These are phyloP conservation scores for Caenorhabditis panamensis DNA, from an alignment of 2,888 invertebrate genomes.

Conservation along the genomic window DNA sequence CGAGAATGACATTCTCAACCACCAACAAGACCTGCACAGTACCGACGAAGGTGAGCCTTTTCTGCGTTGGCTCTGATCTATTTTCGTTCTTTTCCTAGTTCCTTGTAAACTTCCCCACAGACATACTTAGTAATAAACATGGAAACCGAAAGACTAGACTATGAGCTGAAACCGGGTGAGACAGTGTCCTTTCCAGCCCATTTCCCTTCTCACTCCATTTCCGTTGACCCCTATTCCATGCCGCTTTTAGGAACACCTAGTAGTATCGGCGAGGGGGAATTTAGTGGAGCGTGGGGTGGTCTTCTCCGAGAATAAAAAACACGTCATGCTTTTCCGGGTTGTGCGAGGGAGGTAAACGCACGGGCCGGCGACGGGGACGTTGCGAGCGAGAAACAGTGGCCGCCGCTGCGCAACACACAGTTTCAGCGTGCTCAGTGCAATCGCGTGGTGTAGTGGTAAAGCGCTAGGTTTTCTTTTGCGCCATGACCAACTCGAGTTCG, in stretches of 20 bases:
- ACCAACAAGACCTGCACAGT: constrained; percentile 53
- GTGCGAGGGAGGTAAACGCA: constrained; percentile 41
- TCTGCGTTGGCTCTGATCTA: too few species aligned
- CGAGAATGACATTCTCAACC: constrained; percentile 69
- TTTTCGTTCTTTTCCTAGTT: neutral
- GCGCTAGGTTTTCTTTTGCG: too few species aligned
- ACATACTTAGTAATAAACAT: too few species aligned
- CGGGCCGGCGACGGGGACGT: too few species aligned
- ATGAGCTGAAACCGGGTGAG: neutral
- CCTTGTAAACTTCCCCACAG: neutral
- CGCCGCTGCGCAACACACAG: too few species aligned
- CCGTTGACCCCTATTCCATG: constrained; percentile 11
- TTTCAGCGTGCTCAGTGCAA: too few species aligned
- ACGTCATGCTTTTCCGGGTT: constrained; percentile 29
- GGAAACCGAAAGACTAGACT: neutral
- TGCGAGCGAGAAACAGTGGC: too few species aligned
- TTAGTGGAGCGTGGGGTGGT: constrained; percentile 11
- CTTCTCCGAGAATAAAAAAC: constrained; percentile 6
- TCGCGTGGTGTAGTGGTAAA: too few species aligned
- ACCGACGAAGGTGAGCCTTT: constrained; percentile 45
- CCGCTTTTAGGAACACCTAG: constrained; percentile 6
- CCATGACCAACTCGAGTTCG: too few species aligned
- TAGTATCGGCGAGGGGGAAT: neutral
- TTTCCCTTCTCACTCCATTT: constrained; percentile 19
- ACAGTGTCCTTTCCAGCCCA: constrained; percentile 10